A percentile compares a stretch with the other conserved stretches of the same genome.
Evolutionary conservation across 1,140 invertebrate species (phyloP).

Genomic region (Drosophila virilis): DNA sequence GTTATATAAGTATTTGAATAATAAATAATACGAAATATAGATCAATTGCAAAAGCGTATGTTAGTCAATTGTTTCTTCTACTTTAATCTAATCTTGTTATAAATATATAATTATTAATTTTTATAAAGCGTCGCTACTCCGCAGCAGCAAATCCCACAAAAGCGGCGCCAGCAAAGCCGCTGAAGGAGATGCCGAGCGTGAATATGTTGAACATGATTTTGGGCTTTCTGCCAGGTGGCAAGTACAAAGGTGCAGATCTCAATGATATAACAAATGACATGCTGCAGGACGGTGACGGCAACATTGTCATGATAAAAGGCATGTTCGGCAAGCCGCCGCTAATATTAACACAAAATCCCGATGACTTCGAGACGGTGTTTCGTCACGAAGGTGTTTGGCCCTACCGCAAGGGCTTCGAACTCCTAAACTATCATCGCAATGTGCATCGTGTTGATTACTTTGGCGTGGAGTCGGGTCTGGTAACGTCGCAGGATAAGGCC

Average conservation of each 20-base stretch:
- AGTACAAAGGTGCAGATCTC: conserved; percentile 25
- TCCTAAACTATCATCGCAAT: conserved; percentile 46
- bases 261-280: no score
- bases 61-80: no score
- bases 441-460: conserved; percentile 47
- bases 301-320: no score
- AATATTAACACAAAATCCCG: no score
- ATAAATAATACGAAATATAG: no score
- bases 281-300: no score
- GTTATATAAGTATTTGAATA: no score
- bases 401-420: conserved; percentile 40
- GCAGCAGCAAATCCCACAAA: conserved; percentile 2
- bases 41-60: no score
- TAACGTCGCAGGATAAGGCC: conserved; percentile 26
- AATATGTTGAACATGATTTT: neutral
- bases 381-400: conserved; percentile 63
- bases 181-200: conserved; percentile 38
- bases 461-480: conserved; percentile 26
- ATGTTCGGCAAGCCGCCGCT: no score
- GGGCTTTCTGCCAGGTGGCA: conserved; percentile 45
- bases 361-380: conserved; percentile 51
- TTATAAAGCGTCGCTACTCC: conserved; percentile 1
- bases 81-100: neutral
- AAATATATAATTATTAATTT: neutral
- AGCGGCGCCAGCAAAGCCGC: no score